phyloP scores from a whole-genome alignment of 2,888 invertebrate species.

The Helobdella robusta region DNA sequence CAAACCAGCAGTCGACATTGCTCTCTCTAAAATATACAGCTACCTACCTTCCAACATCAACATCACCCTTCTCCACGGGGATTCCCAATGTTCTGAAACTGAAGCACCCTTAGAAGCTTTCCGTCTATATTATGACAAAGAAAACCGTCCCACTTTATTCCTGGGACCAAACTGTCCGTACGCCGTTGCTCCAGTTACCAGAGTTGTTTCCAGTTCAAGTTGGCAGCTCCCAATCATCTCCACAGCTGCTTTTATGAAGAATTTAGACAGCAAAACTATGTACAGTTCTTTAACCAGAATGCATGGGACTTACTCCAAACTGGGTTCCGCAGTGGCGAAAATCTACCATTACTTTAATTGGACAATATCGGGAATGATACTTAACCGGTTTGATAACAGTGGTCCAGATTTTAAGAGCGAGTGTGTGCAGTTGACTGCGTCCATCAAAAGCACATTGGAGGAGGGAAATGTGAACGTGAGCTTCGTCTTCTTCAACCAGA shows the following conservation, averaged over 20 bases:
- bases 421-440: neutral
- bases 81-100: constrained; percentile 44
- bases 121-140: constrained; percentile 39
- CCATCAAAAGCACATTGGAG: constrained; percentile 1
- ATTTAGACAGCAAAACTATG: constrained; percentile 47
- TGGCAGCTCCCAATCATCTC: constrained; percentile 87
- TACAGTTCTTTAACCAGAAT: constrained; percentile 65
- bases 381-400: no score
- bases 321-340: neutral
- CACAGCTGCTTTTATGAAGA: constrained; percentile 43
- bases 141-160: constrained; percentile 41
- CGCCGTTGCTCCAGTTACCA: constrained; percentile 76
- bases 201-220: constrained; percentile 64
- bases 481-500: constrained; percentile 4
- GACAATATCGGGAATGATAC: constrained; percentile 20
- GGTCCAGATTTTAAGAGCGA: neutral
- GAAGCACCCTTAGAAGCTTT: constrained; percentile 43
- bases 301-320: constrained; percentile 38
- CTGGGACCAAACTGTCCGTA: constrained; percentile 51
- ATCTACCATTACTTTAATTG: constrained; percentile 9
- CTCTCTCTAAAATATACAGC: neutral
- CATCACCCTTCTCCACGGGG: constrained; percentile 26
- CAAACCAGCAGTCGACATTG: constrained; percentile 2
- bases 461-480: neutral
- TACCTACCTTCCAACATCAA: neutral